Percentiles rank a stretch among this genome's conserved stretches.
Conservation (phyloP, 2,797 vertebrate genomes). For the Nyctibius grandis region DNA sequence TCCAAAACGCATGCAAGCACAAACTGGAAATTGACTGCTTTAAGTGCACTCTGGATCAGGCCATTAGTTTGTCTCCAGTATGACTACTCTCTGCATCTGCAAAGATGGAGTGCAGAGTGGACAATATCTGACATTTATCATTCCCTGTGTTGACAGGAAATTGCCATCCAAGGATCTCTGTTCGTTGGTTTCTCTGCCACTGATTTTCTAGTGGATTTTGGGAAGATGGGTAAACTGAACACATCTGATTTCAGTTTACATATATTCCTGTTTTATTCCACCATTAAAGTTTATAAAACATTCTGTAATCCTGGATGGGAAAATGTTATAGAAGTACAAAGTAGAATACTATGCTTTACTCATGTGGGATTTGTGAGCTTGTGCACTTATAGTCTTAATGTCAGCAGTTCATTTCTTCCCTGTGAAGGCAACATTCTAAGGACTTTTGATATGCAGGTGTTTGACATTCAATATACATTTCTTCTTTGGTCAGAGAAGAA, state of each 20-base stretch:
- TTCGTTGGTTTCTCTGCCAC: not conserved
- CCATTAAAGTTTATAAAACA: not conserved
- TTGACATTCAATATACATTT: slow-evolving; percentile 3
- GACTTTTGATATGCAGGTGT: not conserved
- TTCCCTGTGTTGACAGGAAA: not conserved
- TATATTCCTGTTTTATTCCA: not conserved
- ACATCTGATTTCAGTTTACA: not conserved
- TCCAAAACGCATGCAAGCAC: not conserved
- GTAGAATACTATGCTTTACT: not conserved
- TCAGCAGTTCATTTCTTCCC: slow-evolving; percentile 5
- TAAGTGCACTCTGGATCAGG: not conserved
- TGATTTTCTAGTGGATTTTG: not conserved
- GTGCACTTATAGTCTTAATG: not conserved
- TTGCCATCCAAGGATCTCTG: not conserved
- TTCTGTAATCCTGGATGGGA: not conserved
- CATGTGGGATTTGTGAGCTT: not conserved
- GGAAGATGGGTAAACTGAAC: not conserved
- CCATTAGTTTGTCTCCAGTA: not conserved
- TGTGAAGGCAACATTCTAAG: not conserved
- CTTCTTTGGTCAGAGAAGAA: not conserved
- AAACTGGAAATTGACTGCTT: not conserved
- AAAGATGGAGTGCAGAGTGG: not conserved
- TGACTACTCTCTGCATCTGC: not conserved
- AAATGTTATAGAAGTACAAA: not conserved
- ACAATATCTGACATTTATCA: not conserved